Percentiles rank a stretch among this genome's conserved stretches.
phyloP scores from a whole-genome alignment of 2,113 vertebrate species.

The Petromus typicus region DNA sequence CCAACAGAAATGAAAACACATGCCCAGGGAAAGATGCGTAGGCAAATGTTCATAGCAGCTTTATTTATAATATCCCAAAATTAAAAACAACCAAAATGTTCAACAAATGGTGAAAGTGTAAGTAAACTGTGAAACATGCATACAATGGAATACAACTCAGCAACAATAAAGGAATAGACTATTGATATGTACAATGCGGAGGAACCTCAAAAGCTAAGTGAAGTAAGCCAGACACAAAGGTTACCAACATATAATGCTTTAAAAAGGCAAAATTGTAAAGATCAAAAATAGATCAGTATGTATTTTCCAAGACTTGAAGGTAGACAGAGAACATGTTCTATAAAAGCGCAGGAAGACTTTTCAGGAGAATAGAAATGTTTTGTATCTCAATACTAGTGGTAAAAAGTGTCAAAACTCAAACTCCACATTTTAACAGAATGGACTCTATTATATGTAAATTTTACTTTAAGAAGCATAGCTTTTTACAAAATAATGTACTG shows the following conservation, averaged over 20 bases:
- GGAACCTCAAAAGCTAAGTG: neutral
- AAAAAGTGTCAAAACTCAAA: neutral
- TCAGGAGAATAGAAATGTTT: neutral
- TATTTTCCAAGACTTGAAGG: neutral
- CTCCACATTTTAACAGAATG: neutral
- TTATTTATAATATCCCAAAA: conserved; percentile 73
- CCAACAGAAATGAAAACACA: conserved; percentile 73
- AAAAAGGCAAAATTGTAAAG: neutral
- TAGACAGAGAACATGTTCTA: neutral
- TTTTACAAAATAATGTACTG: conserved; percentile 15
- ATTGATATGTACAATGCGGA: neutral
- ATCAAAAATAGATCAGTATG: conserved; percentile 12
- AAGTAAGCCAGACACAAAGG: conserved; percentile 5
- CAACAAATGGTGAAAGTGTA: conserved; percentile 56
- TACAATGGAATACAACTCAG: conserved; percentile 3
- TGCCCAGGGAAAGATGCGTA: conserved; percentile 67
- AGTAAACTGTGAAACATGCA: conserved; percentile 58
- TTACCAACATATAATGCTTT: neutral
- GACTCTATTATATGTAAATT: neutral
- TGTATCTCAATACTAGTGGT: neutral
- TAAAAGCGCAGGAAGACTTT: conserved; percentile 34
- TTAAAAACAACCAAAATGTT: conserved; percentile 67
- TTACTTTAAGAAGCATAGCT: conserved; percentile 10
- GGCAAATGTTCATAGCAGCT: conserved; percentile 68
- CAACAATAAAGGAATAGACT: conserved; percentile 27